Evolutionary conservation across 2,113 vertebrate species (phyloP).

Genomic region (Syngnathus typhle): DNA sequence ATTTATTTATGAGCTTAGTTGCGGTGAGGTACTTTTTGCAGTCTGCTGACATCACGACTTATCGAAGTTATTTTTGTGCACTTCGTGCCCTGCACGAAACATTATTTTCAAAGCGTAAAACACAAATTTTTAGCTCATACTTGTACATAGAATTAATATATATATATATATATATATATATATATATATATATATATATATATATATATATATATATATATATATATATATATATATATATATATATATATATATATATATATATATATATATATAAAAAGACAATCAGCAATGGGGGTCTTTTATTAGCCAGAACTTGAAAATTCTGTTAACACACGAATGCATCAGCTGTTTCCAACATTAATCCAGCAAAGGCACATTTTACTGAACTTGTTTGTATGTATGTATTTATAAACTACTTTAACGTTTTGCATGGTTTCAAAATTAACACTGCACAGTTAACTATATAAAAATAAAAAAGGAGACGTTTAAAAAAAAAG

Average conservation of each 20-base stretch:
- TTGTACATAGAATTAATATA: too few relatives aligned
- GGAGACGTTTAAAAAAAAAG: too few relatives aligned
- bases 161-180: too few relatives aligned
- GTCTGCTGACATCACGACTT: neutral
- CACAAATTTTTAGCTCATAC: neutral
- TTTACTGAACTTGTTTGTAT: too few relatives aligned
- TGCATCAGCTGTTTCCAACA: neutral
- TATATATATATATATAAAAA: neutral
- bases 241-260: too few relatives aligned
- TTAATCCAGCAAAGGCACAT: neutral
- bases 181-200: too few relatives aligned
- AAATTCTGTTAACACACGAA: neutral
- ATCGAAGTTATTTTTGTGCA: neutral
- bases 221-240: too few relatives aligned
- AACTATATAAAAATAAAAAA: too few relatives aligned
- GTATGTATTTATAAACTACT: too few relatives aligned
- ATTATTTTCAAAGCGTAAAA: neutral
- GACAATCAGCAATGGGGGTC: neutral
- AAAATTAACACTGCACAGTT: too few relatives aligned
- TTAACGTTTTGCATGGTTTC: too few relatives aligned
- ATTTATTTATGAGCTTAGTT: neutral
- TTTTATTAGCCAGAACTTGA: neutral
- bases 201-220: too few relatives aligned
- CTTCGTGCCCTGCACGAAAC: neutral
- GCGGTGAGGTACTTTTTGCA: neutral